Conservation (phyloP, 2,888 invertebrate species). For the Troides helena region DNA sequence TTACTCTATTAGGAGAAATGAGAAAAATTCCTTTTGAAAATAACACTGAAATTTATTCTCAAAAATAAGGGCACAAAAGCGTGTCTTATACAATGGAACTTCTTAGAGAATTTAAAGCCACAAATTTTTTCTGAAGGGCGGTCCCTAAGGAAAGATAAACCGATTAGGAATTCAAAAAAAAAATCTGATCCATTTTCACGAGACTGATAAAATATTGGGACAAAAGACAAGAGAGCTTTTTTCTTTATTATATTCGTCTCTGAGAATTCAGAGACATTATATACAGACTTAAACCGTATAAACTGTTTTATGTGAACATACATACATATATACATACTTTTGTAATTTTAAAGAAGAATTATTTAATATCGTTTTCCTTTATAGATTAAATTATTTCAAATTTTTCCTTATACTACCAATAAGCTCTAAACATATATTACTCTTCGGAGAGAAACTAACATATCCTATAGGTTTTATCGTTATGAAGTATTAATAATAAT, state of each 20-base stretch:
- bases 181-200: background rate
- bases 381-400: too few relatives aligned
- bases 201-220: background rate
- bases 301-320: too few relatives aligned
- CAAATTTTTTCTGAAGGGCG: background rate
- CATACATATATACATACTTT: too few relatives aligned
- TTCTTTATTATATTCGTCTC: background rate
- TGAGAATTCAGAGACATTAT: background rate
- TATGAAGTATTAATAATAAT: too few relatives aligned
- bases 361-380: too few relatives aligned
- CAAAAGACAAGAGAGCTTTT: background rate
- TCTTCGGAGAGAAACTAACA: too few relatives aligned
- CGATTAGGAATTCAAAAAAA: background rate
- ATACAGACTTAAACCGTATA: too few relatives aligned
- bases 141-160: background rate
- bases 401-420: too few relatives aligned
- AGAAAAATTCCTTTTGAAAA: background rate
- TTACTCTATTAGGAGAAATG: background rate
- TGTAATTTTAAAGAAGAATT: too few relatives aligned
- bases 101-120: background rate
- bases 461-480: too few relatives aligned
- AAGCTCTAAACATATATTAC: too few relatives aligned
- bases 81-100: background rate
- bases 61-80: background rate
- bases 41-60: background rate